Evolutionary conservation across 2,888 invertebrate genomes (phyloP).

Genomic region (Girardia tigrina): DNA sequence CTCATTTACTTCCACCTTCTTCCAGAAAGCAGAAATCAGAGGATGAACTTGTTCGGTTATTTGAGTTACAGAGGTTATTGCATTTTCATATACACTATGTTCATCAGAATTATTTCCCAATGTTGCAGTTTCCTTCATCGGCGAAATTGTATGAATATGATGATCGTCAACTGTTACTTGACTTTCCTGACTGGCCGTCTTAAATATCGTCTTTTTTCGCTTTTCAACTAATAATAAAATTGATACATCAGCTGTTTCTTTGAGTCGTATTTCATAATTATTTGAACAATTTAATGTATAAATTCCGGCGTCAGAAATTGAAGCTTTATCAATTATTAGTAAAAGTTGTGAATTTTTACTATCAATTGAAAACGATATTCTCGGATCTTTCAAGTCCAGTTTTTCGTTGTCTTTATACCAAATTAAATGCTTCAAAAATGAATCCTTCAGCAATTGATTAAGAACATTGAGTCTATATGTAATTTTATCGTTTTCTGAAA

Average conservation of each 20-base stretch:
- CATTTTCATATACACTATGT: background rate
- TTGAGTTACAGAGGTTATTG: background rate
- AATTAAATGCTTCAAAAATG: background rate
- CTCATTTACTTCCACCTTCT: too few relatives aligned
- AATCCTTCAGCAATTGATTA: background rate
- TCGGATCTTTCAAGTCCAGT: background rate
- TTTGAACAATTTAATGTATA: background rate
- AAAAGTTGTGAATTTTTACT: background rate
- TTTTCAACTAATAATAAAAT: background rate
- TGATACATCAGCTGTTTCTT: background rate
- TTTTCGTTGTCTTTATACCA: constrained; percentile 15
- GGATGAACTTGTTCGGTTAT: background rate
- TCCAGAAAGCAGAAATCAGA: too few relatives aligned
- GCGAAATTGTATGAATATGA: constrained; percentile 3
- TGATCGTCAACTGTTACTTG: background rate
- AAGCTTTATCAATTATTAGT: background rate
- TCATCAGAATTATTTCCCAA: background rate
- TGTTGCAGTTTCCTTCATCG: background rate
- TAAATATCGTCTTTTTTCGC: background rate
- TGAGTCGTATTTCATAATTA: background rate
- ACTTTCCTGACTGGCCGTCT: background rate
- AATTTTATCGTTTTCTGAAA: background rate
- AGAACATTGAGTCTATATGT: background rate
- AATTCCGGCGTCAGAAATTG: constrained; percentile 4
- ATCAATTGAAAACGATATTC: background rate